phyloP scores from a whole-genome alignment of 2,113 vertebrate species.

The Brevimyrus niger region DNA sequence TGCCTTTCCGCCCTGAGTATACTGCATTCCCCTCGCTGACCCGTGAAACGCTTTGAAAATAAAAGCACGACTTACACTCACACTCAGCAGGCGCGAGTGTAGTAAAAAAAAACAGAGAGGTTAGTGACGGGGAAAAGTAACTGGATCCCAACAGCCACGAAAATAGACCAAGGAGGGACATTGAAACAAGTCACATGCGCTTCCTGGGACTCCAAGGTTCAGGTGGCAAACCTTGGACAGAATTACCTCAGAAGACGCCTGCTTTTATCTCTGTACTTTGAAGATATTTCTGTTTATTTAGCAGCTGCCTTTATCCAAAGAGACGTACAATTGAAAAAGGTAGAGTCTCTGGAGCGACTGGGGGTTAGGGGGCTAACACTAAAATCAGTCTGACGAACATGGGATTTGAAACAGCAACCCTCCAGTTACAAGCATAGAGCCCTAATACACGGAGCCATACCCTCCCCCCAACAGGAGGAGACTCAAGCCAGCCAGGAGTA shows the following conservation, averaged over 20 bases:
- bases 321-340: neutral
- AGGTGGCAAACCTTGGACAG: neutral
- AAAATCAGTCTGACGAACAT: neutral
- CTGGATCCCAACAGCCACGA: neutral
- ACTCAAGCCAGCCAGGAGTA: neutral
- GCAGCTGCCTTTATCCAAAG: neutral
- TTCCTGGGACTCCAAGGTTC: neutral
- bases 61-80: neutral
- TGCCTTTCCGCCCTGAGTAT: neutral
- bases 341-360: neutral
- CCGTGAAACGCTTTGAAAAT: neutral
- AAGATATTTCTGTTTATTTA: neutral
- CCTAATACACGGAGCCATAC: neutral
- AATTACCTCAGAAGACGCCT: neutral
- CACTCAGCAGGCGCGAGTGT: neutral
- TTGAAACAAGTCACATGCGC: neutral
- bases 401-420: neutral
- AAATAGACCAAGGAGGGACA: neutral
- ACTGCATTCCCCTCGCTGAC: neutral
- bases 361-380: neutral
- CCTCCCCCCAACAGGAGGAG: too few species aligned
- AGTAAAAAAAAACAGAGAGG: neutral
- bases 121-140: neutral
- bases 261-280: neutral
- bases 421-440: neutral